phyloP scores from a whole-genome alignment of 2,888 invertebrate species.

The Psococerastis gibbosa region DNA sequence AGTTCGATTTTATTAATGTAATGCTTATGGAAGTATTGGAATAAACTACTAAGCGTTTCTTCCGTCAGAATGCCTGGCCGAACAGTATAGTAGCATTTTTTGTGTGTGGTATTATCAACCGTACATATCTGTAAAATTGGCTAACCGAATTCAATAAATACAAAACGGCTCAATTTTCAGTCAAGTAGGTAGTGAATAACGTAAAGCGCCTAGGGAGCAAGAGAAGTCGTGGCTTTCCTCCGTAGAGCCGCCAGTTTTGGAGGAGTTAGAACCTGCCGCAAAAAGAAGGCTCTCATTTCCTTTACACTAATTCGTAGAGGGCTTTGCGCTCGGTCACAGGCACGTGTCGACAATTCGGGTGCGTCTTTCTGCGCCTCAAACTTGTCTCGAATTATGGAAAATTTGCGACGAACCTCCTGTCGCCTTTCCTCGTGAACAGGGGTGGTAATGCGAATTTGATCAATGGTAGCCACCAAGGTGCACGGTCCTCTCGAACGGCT shows the following conservation, averaged over 20 bases:
- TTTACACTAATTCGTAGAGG: background rate
- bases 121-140: too few species aligned
- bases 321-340: background rate
- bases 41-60: too few species aligned
- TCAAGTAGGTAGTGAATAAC: too few species aligned
- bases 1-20: too few species aligned
- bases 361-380: background rate
- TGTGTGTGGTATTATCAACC: too few species aligned
- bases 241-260: background rate
- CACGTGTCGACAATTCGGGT: background rate
- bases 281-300: background rate
- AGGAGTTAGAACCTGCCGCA: slow-evolving; percentile 5
- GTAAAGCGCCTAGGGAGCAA: background rate
- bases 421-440: background rate
- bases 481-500: background rate
- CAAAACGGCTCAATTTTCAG: too few species aligned
- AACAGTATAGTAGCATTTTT: too few species aligned
- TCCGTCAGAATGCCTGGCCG: too few species aligned
- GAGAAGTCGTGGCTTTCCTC: background rate
- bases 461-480: slow-evolving; percentile 6
- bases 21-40: too few species aligned
- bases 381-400: slow-evolving; percentile 1
- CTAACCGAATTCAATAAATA: too few species aligned
- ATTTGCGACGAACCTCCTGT: background rate
- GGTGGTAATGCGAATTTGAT: slow-evolving; percentile 4